phyloP scores from a whole-genome alignment of 2,797 vertebrate genomes.

The Dryobates pubescens region DNA sequence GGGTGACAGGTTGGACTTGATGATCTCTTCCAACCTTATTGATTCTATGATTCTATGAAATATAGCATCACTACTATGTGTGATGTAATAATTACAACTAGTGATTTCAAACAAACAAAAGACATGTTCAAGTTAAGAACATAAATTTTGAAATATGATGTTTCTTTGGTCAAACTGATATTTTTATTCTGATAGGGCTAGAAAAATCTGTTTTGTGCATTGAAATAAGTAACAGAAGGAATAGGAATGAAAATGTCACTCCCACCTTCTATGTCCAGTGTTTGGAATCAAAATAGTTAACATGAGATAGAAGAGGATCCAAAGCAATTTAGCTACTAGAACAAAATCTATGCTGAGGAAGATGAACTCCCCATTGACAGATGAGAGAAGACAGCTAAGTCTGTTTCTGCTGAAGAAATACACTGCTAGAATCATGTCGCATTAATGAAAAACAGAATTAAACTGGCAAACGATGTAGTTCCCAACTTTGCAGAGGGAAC shows the following conservation, averaged over 20 bases:
- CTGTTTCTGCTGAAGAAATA: neutral
- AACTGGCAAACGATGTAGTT: neutral
- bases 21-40: too few relatives aligned
- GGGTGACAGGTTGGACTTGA: too few relatives aligned
- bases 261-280: fast-evolving
- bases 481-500: neutral
- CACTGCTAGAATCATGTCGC: neutral
- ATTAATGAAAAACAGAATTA: neutral
- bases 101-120: neutral
- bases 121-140: neutral
- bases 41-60: too few relatives aligned
- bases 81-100: neutral
- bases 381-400: neutral
- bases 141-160: neutral
- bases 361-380: neutral
- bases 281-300: neutral
- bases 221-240: neutral
- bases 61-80: neutral
- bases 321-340: neutral
- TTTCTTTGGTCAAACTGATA: neutral
- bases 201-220: neutral
- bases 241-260: neutral
- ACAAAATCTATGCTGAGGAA: neutral
- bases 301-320: neutral
- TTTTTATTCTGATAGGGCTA: neutral